Base-by-base conservation (phyloP, 37 sponge, comb jelly and placozoan species). In the Crambe crambe region DNA sequence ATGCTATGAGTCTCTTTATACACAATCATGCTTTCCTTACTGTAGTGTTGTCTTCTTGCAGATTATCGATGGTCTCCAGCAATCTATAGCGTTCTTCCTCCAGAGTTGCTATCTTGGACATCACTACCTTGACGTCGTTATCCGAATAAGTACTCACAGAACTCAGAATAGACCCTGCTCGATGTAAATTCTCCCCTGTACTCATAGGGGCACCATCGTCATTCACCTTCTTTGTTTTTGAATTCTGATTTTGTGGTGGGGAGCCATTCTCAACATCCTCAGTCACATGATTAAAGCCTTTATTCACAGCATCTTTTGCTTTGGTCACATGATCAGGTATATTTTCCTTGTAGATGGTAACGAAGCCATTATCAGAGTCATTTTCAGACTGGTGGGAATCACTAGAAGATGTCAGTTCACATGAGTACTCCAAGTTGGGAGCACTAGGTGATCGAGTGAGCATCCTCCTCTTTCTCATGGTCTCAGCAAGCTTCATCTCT, bases 51-150 rank as follows among this genome's bases (percentile, higher is more conserved):
- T 83, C 76, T 9, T 36, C 1, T 26, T 83, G 76, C 38, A 83
- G 6, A 1, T 38, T 12, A 29, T 83, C 84, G 2, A 76, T 76
- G 30, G 76, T 83, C 34, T 75, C 70, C 31, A 83, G 70, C n/a
- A 83, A 69, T 39, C 54, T 75, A 12, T 67, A 29, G 18, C 84
- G 65, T 57, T 83, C 84, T 29, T 83, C 84, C 43, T 83, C 84
- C 58, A 83, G 70, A 65, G 10, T 43, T 17, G 84, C 76, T 26
- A 83, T 75, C 76, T 83, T 83, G 39, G 84, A 75, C 84, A 83
- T 83, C 26, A 83, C 81, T 42, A 38, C 51, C 58, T 86, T 75
- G 70, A 83, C 75, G 22, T 83, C 76, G 10, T 3, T 67, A 56
- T 83, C 84, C 2, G 84, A 83, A 74, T 64, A 82, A 3, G 82